These are phyloP conservation scores for Gerris buenoi DNA, from an alignment of 1,140 invertebrate species.

Conservation along the genomic window DNA sequence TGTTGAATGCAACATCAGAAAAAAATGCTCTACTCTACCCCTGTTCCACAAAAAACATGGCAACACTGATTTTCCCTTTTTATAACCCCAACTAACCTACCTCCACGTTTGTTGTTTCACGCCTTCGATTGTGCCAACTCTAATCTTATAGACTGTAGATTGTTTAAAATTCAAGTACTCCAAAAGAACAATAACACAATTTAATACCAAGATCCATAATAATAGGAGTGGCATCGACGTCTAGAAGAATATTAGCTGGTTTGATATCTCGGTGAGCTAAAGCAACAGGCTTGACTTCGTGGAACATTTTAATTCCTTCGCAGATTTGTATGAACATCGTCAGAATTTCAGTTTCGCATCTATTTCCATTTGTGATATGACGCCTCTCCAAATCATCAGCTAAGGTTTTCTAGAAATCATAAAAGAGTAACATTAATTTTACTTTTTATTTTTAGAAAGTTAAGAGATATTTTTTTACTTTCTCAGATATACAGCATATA, in stretches of 20 bases:
- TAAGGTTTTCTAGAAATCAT: conserved; percentile 34
- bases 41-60: too few species aligned
- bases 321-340: conserved; percentile 58
- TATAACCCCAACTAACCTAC: too few species aligned
- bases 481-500: too few species aligned
- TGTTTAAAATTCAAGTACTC: neutral
- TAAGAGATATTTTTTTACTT: too few species aligned
- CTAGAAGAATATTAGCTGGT: conserved; percentile 64
- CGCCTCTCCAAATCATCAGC: conserved; percentile 48
- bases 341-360: conserved; percentile 43
- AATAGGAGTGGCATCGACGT: conserved; percentile 51
- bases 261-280: conserved; percentile 73
- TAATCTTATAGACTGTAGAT: too few species aligned
- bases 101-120: too few species aligned
- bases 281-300: conserved; percentile 52
- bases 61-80: too few species aligned
- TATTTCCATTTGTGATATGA: conserved; percentile 32
- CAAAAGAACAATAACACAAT: too few species aligned
- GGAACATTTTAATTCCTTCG: conserved; percentile 57
- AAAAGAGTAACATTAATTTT: conserved; percentile 28
- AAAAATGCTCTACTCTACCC: too few species aligned
- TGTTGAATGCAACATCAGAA: too few species aligned
- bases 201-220: conserved; percentile 64
- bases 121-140: too few species aligned
- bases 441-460: conserved; percentile 42